Conservation (phyloP, 2,797 vertebrate species). For the Anisognathus igniventris region DNA sequence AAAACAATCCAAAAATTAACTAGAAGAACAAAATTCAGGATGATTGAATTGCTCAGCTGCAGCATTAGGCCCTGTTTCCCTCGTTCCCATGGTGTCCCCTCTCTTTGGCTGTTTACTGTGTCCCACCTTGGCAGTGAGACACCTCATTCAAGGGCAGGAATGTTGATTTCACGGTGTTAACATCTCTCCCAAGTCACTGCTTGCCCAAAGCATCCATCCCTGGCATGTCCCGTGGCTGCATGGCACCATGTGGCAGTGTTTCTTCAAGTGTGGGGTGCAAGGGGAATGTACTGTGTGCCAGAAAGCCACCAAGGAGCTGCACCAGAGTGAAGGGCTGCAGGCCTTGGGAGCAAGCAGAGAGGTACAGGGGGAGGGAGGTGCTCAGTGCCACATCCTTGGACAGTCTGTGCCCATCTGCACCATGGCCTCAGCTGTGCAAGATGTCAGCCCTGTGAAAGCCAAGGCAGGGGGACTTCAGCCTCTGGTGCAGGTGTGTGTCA, state of each 20-base stretch:
- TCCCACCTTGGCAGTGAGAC: not conserved
- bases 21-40: not conserved
- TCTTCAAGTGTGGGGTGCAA: not conserved
- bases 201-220: not conserved
- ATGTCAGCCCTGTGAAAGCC: not conserved
- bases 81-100: not conserved
- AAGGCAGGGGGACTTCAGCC: not conserved
- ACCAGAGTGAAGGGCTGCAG: not conserved
- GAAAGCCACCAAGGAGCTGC: not conserved
- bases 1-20: not conserved
- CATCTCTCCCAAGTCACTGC: not conserved
- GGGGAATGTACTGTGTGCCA: not conserved
- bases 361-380: not conserved
- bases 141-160: not conserved
- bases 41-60: not conserved
- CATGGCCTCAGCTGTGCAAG: not conserved
- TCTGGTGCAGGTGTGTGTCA: fast-evolving
- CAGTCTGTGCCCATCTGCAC: not conserved
- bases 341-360: not conserved
- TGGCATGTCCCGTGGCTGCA: not conserved
- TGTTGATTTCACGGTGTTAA: not conserved
- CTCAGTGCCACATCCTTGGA: not conserved
- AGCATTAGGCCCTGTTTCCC: fast-evolving
- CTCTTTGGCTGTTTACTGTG: not conserved
- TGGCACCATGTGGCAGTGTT: not conserved